Evolutionary conservation across 2,797 vertebrate genomes (phyloP).

Genomic region (Pyrocephalus nanus): DNA sequence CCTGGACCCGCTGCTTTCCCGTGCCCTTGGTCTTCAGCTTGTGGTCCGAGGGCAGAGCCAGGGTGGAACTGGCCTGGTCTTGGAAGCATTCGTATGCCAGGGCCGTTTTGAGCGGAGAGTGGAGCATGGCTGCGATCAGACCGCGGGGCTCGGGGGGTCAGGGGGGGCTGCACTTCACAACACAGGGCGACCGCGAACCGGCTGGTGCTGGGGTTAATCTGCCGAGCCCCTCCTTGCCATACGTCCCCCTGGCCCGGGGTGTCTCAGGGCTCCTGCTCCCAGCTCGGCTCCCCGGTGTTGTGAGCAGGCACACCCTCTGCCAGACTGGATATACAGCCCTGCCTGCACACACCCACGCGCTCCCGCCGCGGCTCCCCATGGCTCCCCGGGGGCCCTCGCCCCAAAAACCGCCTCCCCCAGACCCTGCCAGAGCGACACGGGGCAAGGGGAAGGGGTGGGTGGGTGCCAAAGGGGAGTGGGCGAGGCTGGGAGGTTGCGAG

Average conservation of each 20-base stretch:
- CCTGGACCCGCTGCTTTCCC: slow-evolving; percentile 78
- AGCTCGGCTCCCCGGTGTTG: slow-evolving; percentile 56
- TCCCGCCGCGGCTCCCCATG: not conserved
- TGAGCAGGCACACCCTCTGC: slow-evolving; percentile 76
- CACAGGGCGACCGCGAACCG: not conserved
- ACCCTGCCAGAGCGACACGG: not conserved
- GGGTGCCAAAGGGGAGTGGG: fast-evolving
- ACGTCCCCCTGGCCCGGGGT: slow-evolving; percentile 37
- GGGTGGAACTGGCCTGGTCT: slow-evolving; percentile 78
- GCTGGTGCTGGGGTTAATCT: slow-evolving; percentile 32
- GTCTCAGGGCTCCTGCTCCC: slow-evolving; percentile 61
- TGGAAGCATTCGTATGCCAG: slow-evolving; percentile 79
- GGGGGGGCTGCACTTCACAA: slow-evolving; percentile 13
- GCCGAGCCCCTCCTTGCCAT: slow-evolving; percentile 71
- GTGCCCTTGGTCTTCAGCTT: slow-evolving; percentile 79
- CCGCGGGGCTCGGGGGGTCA: not conserved
- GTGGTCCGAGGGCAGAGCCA: slow-evolving; percentile 82
- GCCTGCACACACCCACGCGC: slow-evolving; percentile 76
- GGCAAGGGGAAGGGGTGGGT: fast-evolving
- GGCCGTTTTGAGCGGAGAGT: slow-evolving; percentile 79
- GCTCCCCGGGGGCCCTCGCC: not conserved
- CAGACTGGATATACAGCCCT: slow-evolving; percentile 81
- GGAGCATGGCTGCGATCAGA: slow-evolving; percentile 72
- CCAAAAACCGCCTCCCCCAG: not conserved
- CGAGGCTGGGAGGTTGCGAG: no score